Percentiles rank a stretch among this genome's conserved stretches.
Evolutionary conservation across 2,113 vertebrate genomes (phyloP).

Genomic region (Centrocercus urophasianus): DNA sequence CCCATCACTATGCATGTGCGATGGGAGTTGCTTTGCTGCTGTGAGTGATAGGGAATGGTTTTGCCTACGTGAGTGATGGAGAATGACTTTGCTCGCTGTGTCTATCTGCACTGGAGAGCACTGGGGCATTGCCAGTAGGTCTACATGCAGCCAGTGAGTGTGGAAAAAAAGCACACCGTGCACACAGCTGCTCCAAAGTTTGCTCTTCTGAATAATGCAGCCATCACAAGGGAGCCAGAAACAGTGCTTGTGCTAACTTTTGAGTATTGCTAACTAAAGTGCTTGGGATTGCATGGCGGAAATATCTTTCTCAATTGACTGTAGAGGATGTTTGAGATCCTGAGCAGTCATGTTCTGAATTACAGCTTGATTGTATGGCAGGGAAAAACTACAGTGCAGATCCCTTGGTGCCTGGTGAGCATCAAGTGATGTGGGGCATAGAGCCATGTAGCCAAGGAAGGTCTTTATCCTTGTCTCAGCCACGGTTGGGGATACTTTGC

Average conservation of each 20-base stretch:
- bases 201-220: background rate
- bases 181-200: background rate
- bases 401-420: background rate
- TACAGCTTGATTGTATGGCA: background rate
- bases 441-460: rapidly evolving
- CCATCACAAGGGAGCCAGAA: rapidly evolving
- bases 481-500: background rate
- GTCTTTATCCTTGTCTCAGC: background rate
- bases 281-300: background rate
- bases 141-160: rapidly evolving
- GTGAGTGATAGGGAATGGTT: background rate
- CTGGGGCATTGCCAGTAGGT: background rate
- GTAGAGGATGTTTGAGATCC: background rate
- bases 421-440: background rate
- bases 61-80: rapidly evolving
- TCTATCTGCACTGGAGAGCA: background rate
- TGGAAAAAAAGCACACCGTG: rapidly evolving
- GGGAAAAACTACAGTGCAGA: background rate
- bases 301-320: background rate
- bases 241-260: background rate
- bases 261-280: background rate
- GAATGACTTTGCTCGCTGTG: background rate
- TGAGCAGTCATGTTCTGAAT: background rate
- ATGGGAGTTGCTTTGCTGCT: rapidly evolving
- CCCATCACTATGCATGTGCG: rapidly evolving